Conservation (phyloP, 2,113 vertebrate genomes). For the Bolborhynchus lineola region DNA sequence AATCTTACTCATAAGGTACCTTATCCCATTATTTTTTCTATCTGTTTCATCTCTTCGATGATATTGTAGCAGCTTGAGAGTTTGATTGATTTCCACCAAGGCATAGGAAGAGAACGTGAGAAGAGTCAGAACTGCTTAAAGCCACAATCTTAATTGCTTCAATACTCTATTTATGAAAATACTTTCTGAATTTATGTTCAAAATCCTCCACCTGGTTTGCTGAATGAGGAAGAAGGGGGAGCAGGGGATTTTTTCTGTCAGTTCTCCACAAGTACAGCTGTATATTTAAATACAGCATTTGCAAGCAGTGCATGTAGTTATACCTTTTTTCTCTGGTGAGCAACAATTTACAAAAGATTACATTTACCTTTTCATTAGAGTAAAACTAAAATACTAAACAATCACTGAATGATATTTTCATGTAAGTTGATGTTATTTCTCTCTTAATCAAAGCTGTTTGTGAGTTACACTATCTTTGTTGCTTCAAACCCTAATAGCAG, state of each 20-base stretch:
- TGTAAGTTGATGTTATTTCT: background rate
- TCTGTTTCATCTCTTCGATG: conserved; percentile 29
- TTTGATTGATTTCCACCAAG: conserved; percentile 13
- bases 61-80: background rate
- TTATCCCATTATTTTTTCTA: conserved; percentile 4
- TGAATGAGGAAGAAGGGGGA: background rate
- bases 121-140: conserved; percentile 8
- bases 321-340: background rate
- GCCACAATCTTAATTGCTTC: background rate
- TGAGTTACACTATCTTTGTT: background rate
- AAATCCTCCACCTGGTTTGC: background rate
- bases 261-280: background rate
- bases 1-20: background rate
- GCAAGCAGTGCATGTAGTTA: background rate
- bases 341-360: background rate
- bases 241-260: background rate
- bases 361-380: background rate
- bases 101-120: background rate
- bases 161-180: conserved; percentile 28
- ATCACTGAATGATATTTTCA: background rate
- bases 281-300: background rate
- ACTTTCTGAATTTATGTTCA: background rate
- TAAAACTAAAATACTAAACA: background rate
- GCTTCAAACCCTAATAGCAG: background rate
- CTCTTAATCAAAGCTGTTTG: background rate